phyloP scores from a whole-genome alignment of 1,140 invertebrate genomes.

The Procambarus clarkii region DNA sequence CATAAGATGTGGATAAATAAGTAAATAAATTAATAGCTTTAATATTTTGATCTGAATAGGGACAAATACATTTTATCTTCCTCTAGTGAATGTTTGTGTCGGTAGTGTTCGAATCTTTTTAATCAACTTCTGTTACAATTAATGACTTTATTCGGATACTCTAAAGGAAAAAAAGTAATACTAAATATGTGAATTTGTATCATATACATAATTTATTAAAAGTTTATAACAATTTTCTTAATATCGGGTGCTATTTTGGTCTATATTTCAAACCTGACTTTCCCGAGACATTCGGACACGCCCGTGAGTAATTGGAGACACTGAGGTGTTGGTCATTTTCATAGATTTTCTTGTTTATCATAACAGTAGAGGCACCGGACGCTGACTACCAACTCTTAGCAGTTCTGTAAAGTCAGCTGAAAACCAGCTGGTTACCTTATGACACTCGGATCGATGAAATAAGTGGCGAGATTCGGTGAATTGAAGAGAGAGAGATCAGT shows the following conservation, averaged over 20 bases:
- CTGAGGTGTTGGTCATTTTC: conserved; percentile 46
- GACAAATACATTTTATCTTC: no score
- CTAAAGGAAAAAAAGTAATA: not conserved
- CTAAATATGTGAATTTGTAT: not conserved
- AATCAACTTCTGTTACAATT: not conserved
- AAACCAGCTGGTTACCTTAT: not conserved
- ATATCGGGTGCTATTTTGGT: not conserved
- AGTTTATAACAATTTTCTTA: not conserved
- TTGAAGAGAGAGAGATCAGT: not conserved
- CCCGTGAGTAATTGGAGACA: conserved; percentile 39
- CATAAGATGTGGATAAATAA: no score
- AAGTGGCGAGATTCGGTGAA: not conserved
- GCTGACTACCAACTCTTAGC: not conserved
- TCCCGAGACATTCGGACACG: conserved; percentile 3
- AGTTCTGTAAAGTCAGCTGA: not conserved
- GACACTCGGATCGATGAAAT: not conserved
- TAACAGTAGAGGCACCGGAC: not conserved
- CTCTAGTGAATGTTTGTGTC: no score
- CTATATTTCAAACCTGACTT: not conserved
- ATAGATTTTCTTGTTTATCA: conserved; percentile 43
- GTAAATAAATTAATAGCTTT: no score
- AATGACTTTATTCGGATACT: not conserved
- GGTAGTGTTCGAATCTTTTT: not conserved
- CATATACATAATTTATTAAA: no score
- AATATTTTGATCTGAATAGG: no score